Percentiles rank a stretch among this genome's conserved stretches.
Conservation (phyloP, 23 tunicate genomes). For the Botrylloides violaceus region DNA sequence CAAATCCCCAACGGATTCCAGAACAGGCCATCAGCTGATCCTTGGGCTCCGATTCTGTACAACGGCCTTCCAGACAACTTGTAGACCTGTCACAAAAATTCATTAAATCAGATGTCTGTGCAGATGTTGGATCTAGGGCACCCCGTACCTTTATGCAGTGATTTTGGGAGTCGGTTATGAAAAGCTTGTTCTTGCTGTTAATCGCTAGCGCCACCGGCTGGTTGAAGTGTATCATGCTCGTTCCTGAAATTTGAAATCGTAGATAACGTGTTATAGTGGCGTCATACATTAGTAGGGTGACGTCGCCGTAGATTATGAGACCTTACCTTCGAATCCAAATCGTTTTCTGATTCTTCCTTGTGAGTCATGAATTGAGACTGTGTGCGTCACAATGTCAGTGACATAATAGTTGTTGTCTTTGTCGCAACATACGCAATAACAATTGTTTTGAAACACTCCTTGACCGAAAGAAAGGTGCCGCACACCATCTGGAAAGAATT, state of each 20-base stretch:
- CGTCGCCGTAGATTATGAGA: no score
- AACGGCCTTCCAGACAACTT: constrained; percentile 76
- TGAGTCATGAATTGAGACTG: constrained; percentile 56
- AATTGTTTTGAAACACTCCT: constrained; percentile 70
- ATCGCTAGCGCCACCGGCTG: constrained; percentile 92
- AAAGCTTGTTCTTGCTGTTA: constrained; percentile 31
- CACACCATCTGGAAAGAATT: constrained; percentile 41
- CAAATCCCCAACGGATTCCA: constrained; percentile 90
- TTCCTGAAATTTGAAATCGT: constrained; percentile 21
- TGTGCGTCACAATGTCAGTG: constrained; percentile 75
- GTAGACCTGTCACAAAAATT: constrained; percentile 31
- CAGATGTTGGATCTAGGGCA: no score
- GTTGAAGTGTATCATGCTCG: constrained; percentile 42
- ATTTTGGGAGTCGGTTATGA: constrained; percentile 73
- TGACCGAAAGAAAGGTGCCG: constrained; percentile 36
- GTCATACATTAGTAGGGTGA: no score
- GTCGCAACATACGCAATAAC: constrained; percentile 68
- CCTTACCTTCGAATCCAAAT: constrained; percentile 74
- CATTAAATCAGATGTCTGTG: neutral
- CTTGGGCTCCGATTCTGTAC: constrained; percentile 61
- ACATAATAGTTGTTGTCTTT: constrained; percentile 60
- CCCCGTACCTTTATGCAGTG: constrained; percentile 58
- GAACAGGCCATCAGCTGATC: constrained; percentile 60
- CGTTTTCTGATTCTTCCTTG: constrained; percentile 61
- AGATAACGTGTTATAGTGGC: no score